phyloP scores from a whole-genome alignment of 2,113 vertebrate genomes.

The Notiomystis cincta region DNA sequence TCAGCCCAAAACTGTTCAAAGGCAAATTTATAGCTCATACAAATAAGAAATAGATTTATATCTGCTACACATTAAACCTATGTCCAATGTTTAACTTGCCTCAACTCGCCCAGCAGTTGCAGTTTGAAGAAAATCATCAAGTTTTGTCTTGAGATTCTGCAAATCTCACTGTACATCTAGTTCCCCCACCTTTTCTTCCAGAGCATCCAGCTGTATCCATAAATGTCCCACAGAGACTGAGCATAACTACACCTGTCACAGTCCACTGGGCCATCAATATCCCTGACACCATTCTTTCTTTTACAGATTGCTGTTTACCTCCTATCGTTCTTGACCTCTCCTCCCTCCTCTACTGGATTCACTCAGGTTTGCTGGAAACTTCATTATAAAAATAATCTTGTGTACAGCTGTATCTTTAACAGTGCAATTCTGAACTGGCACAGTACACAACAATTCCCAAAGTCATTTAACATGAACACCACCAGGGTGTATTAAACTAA shows the following conservation, averaged over 20 bases:
- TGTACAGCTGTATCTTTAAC: background rate
- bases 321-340: background rate
- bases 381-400: background rate
- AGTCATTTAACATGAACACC: background rate
- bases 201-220: background rate
- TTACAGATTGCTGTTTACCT: conserved; percentile 1
- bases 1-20: background rate
- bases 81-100: background rate
- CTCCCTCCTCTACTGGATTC: background rate
- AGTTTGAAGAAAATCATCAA: background rate
- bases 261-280: conserved; percentile 7
- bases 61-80: background rate
- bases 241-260: conserved; percentile 28
- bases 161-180: background rate
- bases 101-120: background rate
- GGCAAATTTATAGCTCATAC: background rate
- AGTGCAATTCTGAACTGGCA: background rate
- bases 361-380: background rate
- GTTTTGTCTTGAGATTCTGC: background rate
- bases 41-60: background rate
- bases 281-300: background rate
- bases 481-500: background rate
- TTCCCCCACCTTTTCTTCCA: background rate
- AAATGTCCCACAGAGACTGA: background rate
- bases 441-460: background rate